Evolutionary conservation across 2,797 vertebrate genomes (phyloP), one percentile per base, ranked within the genome.

Genomic region (Pantherophis vulpinus): DNA sequence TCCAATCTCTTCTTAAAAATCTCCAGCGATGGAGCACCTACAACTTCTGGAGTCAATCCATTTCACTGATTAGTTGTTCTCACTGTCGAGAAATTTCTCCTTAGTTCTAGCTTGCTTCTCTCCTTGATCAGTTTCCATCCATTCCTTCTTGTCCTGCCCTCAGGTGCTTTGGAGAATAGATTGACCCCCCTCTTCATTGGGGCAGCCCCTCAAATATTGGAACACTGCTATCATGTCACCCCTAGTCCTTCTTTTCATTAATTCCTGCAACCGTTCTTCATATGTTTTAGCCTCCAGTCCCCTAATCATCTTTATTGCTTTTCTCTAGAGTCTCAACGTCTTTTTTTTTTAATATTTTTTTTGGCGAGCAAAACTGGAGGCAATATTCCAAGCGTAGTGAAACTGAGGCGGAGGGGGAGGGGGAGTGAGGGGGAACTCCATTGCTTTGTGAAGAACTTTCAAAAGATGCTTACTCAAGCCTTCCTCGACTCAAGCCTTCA

Each of bases 41-140:
- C 13, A n/a, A n/a, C 1, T 1, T n/a, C 10, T n/a, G 63, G 63
- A 66, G 63, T 13, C 29, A 14, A n/a, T 14, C 1, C 11, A 0
- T 32, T 66, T n/a, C 63, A 66, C 13, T 14, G 63, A n/a, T n/a
- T 16, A 14, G 5, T n/a, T 66, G 29, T n/a, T n/a, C 63, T 66
- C 29, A 6, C 29, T n/a, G 29, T 66, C 29, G n/a, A 16, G 63
- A 32, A 16, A 32, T 32, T 16, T n/a, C 66, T 70, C n/a, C 66
- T 70, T 32, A 70, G 2, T 70, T 70, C 66, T 70, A 32, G 66
- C 4, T 70, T 70, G 13, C 13, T 70, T 32, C n/a, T 32, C 5
- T 70, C n/a, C 66, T 70, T n/a, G 66, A 32, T 70, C n/a, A 32
- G 29, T 70, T 70, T 70, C 66, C 66, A 70, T 70, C 66, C 11